Conservation (phyloP, 2,113 vertebrate genomes). For the cat (Felis catus) region DNA sequence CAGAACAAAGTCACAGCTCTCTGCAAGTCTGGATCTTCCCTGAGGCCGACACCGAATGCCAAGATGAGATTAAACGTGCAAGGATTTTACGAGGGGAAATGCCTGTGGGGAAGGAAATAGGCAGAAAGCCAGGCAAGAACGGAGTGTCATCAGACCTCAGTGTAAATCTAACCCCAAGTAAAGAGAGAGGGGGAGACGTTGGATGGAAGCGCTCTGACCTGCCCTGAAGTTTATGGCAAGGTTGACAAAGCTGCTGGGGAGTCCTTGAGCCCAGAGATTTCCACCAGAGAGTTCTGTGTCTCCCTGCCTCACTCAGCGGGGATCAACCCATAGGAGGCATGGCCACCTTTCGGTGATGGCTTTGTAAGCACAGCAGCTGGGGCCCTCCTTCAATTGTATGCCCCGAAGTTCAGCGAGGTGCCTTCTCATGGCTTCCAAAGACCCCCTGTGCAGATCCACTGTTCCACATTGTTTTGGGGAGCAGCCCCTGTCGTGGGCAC, state of each 20-base stretch:
- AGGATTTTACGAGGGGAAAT: background rate
- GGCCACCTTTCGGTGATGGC: background rate
- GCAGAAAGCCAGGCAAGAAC: background rate
- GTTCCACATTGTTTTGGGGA: background rate
- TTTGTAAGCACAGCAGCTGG: background rate
- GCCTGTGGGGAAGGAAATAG: background rate
- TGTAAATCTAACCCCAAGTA: background rate
- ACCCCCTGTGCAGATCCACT: background rate
- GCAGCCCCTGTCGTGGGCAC: too few relatives aligned
- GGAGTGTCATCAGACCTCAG: background rate
- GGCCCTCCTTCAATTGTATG: background rate
- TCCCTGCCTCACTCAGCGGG: background rate
- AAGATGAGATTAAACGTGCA: background rate
- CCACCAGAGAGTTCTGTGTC: background rate
- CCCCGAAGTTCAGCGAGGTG: background rate
- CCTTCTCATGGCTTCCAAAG: background rate
- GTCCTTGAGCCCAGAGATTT: background rate
- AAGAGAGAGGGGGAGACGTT: background rate
- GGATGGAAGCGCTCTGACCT: background rate
- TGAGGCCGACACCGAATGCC: background rate
- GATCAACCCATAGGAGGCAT: background rate
- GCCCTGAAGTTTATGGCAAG: background rate
- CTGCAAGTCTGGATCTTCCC: background rate
- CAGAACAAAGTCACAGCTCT: background rate
- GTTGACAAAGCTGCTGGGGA: background rate